These are phyloP conservation scores for Magallana gigas DNA, from an alignment of 1,140 invertebrate genomes.

Conservation along the genomic window DNA sequence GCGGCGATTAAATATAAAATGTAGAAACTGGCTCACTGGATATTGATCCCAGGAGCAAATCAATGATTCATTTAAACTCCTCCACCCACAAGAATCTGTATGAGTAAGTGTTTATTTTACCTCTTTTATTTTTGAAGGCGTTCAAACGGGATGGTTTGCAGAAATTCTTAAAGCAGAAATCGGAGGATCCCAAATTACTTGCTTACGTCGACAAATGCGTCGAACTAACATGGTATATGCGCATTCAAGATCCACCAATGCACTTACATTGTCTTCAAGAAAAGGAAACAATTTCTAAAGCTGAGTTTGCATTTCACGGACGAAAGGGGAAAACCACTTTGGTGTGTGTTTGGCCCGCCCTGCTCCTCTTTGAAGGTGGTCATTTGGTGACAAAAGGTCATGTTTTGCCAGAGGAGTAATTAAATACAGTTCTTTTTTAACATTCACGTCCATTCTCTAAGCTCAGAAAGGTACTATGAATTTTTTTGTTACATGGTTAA, in stretches of 20 bases:
- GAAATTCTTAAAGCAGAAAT: not conserved
- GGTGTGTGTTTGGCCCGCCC: constrained; percentile 45
- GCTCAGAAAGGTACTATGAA: no score
- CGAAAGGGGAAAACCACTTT: constrained; percentile 28
- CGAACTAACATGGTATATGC: constrained; percentile 45
- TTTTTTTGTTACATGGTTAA: no score
- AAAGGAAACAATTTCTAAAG: not conserved
- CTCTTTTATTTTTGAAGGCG: not conserved
- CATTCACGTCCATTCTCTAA: no score
- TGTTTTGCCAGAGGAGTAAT: constrained; percentile 31
- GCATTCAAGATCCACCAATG: constrained; percentile 48
- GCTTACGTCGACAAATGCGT: constrained; percentile 39
- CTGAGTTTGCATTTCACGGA: constrained; percentile 35
- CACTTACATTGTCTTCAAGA: not conserved
- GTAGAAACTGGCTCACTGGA: no score
- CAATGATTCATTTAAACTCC: no score
- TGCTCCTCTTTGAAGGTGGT: constrained; percentile 32
- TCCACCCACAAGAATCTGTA: no score
- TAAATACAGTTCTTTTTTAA: not conserved
- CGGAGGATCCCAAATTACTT: not conserved
- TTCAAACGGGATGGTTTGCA: not conserved
- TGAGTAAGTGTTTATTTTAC: no score
- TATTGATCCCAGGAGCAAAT: no score
- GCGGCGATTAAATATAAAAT: no score
- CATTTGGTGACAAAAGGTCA: constrained; percentile 44